These are phyloP conservation scores for Scleropages formosus DNA, from an alignment of 2,797 vertebrate genomes.

Conservation along the genomic window DNA sequence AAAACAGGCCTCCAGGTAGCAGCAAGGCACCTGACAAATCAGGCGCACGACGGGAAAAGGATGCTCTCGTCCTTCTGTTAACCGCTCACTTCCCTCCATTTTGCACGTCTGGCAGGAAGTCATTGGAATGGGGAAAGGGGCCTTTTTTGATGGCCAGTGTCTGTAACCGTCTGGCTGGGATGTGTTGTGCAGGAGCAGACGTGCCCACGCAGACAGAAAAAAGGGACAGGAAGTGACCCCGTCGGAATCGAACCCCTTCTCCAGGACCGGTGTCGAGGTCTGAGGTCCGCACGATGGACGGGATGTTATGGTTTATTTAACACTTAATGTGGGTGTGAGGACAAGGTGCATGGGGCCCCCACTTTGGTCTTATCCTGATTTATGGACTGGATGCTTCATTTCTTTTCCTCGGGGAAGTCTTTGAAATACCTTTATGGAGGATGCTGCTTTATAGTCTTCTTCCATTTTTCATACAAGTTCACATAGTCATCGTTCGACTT, in stretches of 20 bases:
- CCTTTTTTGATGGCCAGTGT: constrained; percentile 67
- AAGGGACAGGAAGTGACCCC: constrained; percentile 38
- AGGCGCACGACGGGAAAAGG: constrained; percentile 78
- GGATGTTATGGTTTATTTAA: constrained; percentile 73
- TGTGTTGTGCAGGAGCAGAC: constrained; percentile 61
- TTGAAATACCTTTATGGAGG: constrained; percentile 52
- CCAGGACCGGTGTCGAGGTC: constrained; percentile 42
- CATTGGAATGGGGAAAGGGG: constrained; percentile 67
- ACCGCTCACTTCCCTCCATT: constrained; percentile 68
- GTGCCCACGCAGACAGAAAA: constrained; percentile 54
- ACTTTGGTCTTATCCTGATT: constrained; percentile 61
- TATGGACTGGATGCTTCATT: constrained; percentile 59
- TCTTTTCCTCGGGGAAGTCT: constrained; percentile 64
- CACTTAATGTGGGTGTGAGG: constrained; percentile 53
- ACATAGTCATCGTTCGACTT: background rate
- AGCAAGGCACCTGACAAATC: constrained; percentile 78
- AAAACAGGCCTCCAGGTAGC: constrained; percentile 77
- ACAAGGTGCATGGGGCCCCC: constrained; percentile 64
- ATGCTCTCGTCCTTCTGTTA: constrained; percentile 69
- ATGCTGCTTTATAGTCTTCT: constrained; percentile 43
- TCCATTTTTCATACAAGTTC: constrained; percentile 29
- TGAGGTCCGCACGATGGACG: constrained; percentile 61
- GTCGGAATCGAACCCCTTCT: constrained; percentile 28
- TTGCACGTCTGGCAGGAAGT: constrained; percentile 72
- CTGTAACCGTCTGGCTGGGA: constrained; percentile 57